Evolutionary conservation across 2,113 vertebrate genomes (phyloP), one percentile per base, ranked within the genome.

Genomic region (Oreotragus oreotragus): DNA sequence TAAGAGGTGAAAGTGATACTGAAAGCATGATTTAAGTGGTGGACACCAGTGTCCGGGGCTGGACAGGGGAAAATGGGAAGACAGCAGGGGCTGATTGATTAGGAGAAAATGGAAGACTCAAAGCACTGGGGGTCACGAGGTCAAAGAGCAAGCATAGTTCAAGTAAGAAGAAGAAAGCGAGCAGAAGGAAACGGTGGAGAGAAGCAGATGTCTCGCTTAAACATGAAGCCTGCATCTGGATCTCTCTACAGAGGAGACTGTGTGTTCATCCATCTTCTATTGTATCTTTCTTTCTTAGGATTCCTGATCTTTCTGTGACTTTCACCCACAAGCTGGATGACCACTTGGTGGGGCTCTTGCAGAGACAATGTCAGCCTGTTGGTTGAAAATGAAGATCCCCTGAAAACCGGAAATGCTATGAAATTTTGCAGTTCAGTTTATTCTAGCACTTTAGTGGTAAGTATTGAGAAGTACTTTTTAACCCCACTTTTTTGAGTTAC

Each of bases 131-230:
- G 96, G 88, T 95, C 97, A 94, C 45, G 13, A 90, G 85, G 96
- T 97, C 96, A 94, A 97, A 97, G 85, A 94, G 85, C 77, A 91
- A 96, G n/a, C 30, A 43, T 1, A 89, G 96, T 95, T 97, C 84
- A 97, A 73, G 9, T 17, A 76, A 96, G 70, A 85, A 64, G 81
- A 93, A 66, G 94, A 70, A 96, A 81, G 39, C 92, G 45, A 25
- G 55, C 70, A 79, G 70, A 95, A 95, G 47, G 88, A 53, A 88
- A 93, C 2, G n/a, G 36, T 43, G 17, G 70, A 45, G 36, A 66
- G 92, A 86, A 89, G 70, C 85, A 91, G 45, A 92, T 94, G 89
- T 51, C 51, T 83, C 25, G 21, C 39, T 84, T 81, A 90, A 64
- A 76, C 43, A 57, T 36, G 10, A 91, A 87, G 55, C 23, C 73